phyloP scores from a whole-genome alignment of 2,888 invertebrate genomes.

The Nomada lathburiana region DNA sequence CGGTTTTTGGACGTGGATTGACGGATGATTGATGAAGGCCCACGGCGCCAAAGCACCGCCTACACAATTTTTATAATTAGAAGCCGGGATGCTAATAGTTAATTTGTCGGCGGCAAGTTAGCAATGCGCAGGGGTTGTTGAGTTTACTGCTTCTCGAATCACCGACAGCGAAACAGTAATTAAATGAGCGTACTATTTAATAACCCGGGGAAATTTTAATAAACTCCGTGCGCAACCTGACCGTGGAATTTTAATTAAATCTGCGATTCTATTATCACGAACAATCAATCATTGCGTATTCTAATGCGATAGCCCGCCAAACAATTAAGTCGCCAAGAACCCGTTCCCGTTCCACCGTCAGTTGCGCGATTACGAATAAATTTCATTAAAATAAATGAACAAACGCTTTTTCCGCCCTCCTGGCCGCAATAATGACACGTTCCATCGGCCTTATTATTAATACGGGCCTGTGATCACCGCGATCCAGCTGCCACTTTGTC shows the following conservation, averaged over 20 bases:
- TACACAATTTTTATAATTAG: constrained; percentile 70
- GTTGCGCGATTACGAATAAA: not conserved
- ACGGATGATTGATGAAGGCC: constrained; percentile 79
- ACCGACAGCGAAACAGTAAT: constrained; percentile 13
- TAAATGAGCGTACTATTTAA: constrained; percentile 12
- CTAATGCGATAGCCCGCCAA: not conserved
- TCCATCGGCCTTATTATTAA: constrained; percentile 30
- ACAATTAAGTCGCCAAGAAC: too few relatives aligned
- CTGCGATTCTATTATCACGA: not conserved
- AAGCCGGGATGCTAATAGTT: constrained; percentile 64
- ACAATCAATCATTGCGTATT: not conserved
- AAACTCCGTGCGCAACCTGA: not conserved
- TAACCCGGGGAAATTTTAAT: not conserved
- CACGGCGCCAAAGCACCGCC: constrained; percentile 78
- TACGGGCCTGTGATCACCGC: constrained; percentile 42
- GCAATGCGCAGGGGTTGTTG: constrained; percentile 24
- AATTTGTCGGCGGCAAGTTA: constrained; percentile 47
- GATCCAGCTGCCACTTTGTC: constrained; percentile 69
- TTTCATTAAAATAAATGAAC: constrained; percentile 47
- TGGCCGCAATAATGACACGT: constrained; percentile 38
- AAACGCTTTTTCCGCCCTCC: constrained; percentile 26
- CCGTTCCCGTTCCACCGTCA: too few relatives aligned
- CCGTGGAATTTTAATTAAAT: not conserved
- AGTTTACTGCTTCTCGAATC: constrained; percentile 32
- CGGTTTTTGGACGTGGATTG: constrained; percentile 66